Evolutionary conservation across 2,888 invertebrate genomes (phyloP), one percentile per base, ranked within the genome.

Genomic region (Aleiodes testaceus): DNA sequence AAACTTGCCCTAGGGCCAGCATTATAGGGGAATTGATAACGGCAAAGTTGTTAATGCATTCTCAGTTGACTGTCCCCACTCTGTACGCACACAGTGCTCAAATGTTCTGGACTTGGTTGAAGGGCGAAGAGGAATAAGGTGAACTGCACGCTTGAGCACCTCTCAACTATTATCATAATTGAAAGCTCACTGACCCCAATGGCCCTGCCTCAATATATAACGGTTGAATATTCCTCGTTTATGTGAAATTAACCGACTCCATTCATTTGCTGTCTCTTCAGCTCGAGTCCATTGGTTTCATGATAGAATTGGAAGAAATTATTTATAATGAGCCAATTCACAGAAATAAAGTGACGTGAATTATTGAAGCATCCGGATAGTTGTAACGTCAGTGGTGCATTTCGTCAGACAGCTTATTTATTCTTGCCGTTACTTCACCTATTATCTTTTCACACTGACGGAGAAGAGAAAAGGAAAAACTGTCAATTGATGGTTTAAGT

Each of bases 21-120:
- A 79, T 79, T 81, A 81, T 80, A 79, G 76, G 78, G 76, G 78
- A 84, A 84, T 84, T 84, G 83, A 83, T 84, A 84, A 84, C 80
- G 80, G 79, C 79, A 69, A 83, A 84, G 82, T 84, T 84, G 83
- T 81, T 81, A 82, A 84, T 83, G 83, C 79, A 82, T 81, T 81
- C 80, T 79, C 81, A 79, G 84, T 82, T 84, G 81, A 81, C 78
- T 81, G 84, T 76, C 68, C 76, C 77, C 26, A 1, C 26, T 66
- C 75, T 6, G 9, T 2, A 36, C 36, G 18, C 66, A 53, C 66
- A 42, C 22, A 42, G n/a, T 18, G 42, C 44, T 53, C 52, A 36
- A 44, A 16, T 53, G 53, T 18, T 20, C 42, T 59, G 42, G 59
- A 42, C 18, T n/a, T 16, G 59, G 36, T 36, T 59, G n/a, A 53